phyloP scores from a whole-genome alignment of 2,113 vertebrate species.

The Cyprinus carpio region DNA sequence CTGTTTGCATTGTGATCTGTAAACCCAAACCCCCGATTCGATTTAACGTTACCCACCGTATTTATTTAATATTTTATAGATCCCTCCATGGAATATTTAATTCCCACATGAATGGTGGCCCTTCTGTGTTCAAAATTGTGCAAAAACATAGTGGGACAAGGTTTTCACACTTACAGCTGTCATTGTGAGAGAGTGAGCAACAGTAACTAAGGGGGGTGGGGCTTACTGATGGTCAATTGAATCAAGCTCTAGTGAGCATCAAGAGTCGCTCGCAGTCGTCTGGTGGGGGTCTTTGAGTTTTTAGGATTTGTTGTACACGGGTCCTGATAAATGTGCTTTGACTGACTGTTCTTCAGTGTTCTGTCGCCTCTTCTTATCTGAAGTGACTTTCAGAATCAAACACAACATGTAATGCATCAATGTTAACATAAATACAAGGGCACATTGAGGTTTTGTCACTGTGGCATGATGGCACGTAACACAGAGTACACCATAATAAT shows the following conservation, averaged over 20 bases:
- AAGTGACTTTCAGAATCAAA: neutral
- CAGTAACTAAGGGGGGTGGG: too few relatives aligned
- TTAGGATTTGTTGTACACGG: neutral
- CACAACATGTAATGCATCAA: neutral
- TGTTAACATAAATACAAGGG: neutral
- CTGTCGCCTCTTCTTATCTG: neutral
- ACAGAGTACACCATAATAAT: neutral
- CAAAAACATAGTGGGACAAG: too few relatives aligned
- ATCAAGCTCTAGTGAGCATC: neutral
- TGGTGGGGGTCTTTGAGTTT: constrained; percentile 7
- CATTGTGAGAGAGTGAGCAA: too few relatives aligned
- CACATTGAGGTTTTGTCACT: neutral
- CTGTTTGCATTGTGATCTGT: too few relatives aligned
- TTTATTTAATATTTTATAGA: too few relatives aligned
- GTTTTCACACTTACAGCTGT: too few relatives aligned
- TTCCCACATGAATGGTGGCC: too few relatives aligned
- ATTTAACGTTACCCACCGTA: too few relatives aligned
- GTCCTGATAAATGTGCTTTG: neutral
- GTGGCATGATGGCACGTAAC: constrained; percentile 14
- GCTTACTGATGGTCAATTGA: neutral
- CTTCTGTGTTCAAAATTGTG: too few relatives aligned
- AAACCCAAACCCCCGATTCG: too few relatives aligned
- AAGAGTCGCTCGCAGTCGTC: neutral
- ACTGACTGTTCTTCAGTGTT: neutral
- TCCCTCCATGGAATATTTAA: too few relatives aligned